Percentiles rank a stretch among this genome's conserved stretches.
Evolutionary conservation across 2,888 invertebrate species (phyloP).

Genomic region (Drosophila gaucha): DNA sequence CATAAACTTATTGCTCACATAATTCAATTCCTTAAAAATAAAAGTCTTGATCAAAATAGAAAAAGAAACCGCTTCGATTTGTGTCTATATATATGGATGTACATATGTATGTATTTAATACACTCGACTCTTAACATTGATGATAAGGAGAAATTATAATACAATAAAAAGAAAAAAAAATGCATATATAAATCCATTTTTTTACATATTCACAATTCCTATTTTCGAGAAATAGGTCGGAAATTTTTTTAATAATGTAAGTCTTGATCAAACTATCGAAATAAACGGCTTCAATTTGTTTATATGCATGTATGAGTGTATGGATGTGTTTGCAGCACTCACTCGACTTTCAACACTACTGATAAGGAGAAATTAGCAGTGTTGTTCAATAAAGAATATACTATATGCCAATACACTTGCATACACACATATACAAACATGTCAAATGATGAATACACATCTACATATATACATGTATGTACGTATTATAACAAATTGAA

Average conservation of each 20-base stretch:
- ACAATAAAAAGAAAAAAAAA: no score
- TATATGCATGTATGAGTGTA: not conserved
- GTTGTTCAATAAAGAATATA: not conserved
- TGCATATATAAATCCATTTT: no score
- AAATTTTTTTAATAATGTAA: no score
- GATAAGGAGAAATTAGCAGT: conserved; percentile 15
- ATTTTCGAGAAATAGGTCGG: no score
- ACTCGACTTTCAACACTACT: conserved; percentile 3
- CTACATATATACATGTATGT: not conserved
- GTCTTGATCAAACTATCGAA: not conserved
- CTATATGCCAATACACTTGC: not conserved
- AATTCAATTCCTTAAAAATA: not conserved
- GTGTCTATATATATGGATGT: not conserved
- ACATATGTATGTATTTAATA: not conserved
- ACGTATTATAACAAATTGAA: not conserved
- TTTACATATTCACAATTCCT: no score
- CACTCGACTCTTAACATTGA: no score
- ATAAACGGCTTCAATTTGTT: not conserved
- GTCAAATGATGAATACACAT: not conserved
- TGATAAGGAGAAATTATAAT: no score
- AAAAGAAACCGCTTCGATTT: not conserved
- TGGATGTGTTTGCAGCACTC: not conserved
- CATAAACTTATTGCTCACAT: not conserved
- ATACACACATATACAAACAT: not conserved
- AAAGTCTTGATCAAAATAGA: not conserved